Evolutionary conservation across 2,797 vertebrate species (phyloP).

Genomic region (Premnoplex brunnescens): DNA sequence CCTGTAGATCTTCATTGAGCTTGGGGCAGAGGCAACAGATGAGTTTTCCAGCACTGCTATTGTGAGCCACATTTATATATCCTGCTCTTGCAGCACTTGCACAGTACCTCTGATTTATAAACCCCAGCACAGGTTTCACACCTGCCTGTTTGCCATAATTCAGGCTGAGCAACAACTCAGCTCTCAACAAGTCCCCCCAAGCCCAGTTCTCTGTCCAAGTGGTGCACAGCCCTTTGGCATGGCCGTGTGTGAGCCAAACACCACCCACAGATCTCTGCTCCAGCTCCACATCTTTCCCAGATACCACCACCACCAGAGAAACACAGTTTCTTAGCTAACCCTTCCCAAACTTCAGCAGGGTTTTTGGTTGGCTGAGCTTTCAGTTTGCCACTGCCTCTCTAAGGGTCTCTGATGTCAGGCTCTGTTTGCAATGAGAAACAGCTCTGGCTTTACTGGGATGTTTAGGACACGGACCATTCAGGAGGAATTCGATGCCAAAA

Average conservation of each 20-base stretch:
- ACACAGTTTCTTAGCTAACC: not conserved
- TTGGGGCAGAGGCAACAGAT: not conserved
- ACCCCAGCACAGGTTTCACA: not conserved
- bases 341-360: not conserved
- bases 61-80: not conserved
- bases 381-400: not conserved
- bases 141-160: not conserved
- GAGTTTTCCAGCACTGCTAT: not conserved
- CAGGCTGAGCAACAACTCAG: not conserved
- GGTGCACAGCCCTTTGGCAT: not conserved
- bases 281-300: not conserved
- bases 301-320: not conserved
- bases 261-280: not conserved
- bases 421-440: not conserved
- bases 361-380: not conserved
- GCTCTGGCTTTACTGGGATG: not conserved
- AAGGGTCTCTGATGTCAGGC: not conserved
- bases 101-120: not conserved
- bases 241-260: rapidly evolving
- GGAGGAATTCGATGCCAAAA: not conserved
- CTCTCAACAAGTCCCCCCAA: not conserved
- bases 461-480: not conserved
- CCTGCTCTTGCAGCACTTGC: not conserved
- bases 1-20: not conserved
- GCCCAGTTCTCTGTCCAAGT: not conserved